These are phyloP conservation scores for Anoplopoma fimbria DNA, from an alignment of 2,113 vertebrate species.

Conservation along the genomic window DNA sequence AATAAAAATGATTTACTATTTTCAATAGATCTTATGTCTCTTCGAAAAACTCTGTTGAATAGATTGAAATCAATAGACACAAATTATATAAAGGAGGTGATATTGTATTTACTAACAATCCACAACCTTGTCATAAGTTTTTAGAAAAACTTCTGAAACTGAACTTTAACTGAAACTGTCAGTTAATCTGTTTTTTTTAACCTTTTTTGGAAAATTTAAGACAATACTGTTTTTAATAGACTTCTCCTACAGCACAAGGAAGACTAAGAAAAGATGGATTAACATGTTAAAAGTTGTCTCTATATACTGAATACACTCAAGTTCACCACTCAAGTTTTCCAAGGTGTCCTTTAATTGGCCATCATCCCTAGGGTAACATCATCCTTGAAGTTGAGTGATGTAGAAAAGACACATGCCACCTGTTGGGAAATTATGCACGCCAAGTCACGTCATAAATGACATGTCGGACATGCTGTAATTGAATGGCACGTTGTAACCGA, in stretches of 20 bases:
- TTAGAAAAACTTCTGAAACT: neutral
- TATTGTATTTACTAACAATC: neutral
- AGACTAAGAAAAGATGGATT: neutral
- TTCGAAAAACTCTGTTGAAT: neutral
- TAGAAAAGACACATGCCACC: conserved; percentile 14
- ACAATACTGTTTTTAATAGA: neutral
- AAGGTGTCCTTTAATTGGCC: neutral
- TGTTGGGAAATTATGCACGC: neutral
- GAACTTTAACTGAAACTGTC: too few relatives aligned
- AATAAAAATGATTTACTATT: neutral
- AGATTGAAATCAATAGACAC: conserved; percentile 9
- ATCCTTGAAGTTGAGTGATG: neutral
- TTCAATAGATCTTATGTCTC: neutral
- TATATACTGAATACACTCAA: neutral
- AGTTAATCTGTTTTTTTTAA: too few relatives aligned
- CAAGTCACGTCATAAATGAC: conserved; percentile 12
- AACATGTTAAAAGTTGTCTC: neutral
- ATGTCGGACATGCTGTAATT: conserved; percentile 33
- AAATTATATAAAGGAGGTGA: neutral
- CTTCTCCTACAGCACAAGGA: neutral
- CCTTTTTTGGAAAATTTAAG: too few relatives aligned
- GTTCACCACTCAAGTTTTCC: neutral
- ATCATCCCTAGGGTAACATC: neutral
- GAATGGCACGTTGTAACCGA: conserved; percentile 27
- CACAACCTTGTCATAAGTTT: neutral